These are phyloP conservation scores for Pluvianellus socialis DNA, from an alignment of 2,113 vertebrate genomes.

Conservation along the genomic window DNA sequence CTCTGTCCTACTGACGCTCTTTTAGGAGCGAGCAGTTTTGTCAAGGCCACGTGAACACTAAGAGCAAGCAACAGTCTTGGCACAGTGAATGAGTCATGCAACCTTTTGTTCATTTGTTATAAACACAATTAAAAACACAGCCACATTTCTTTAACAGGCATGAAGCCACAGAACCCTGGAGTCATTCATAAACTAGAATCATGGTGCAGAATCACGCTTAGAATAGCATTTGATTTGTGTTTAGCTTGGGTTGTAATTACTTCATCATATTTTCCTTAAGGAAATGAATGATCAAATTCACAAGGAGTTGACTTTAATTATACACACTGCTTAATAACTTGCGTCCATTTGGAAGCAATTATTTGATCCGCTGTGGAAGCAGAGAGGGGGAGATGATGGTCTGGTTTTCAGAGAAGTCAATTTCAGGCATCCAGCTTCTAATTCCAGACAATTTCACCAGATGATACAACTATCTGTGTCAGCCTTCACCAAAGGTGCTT, in stretches of 20 bases:
- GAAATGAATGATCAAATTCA: constrained; percentile 37
- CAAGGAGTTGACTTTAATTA: constrained; percentile 52
- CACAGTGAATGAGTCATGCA: constrained; percentile 26
- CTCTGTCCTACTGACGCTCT: not conserved
- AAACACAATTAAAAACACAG: constrained; percentile 44
- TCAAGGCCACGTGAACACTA: not conserved
- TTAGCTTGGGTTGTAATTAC: constrained; percentile 39
- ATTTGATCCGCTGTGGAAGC: constrained; percentile 12
- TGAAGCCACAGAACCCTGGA: constrained; percentile 21
- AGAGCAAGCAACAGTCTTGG: not conserved
- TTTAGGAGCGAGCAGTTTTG: not conserved
- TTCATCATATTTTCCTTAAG: constrained; percentile 62
- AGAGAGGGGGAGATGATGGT: not conserved
- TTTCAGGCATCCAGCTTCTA: not conserved
- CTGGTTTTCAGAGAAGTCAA: not conserved
- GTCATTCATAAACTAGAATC: constrained; percentile 38
- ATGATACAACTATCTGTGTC: not conserved
- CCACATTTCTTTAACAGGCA: not conserved
- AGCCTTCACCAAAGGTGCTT: not conserved
- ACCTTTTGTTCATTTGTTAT: constrained; percentile 25
- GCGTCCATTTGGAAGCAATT: constrained; percentile 39
- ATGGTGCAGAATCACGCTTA: not conserved
- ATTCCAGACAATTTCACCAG: not conserved
- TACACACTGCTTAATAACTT: constrained; percentile 44
- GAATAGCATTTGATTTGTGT: constrained; percentile 51